Evolutionary conservation across 1,140 invertebrate species (phyloP).

Genomic region (Drosophila biarmipes): DNA sequence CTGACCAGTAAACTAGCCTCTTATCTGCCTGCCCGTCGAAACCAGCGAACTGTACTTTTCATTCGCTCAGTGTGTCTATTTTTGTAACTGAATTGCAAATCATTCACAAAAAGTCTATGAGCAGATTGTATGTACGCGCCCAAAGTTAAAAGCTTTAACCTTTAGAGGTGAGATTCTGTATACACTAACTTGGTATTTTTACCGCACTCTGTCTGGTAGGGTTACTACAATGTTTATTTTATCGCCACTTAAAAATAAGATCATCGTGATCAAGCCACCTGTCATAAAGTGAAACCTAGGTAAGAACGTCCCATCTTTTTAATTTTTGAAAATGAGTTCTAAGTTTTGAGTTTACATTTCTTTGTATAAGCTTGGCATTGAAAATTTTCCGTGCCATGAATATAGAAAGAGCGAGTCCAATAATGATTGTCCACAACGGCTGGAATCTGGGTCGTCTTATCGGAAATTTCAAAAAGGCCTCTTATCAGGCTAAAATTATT

Average conservation of each 20-base stretch:
- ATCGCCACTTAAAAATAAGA: not conserved
- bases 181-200: constrained; percentile 5
- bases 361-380: not conserved
- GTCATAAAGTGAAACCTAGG: not conserved
- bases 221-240: not conserved
- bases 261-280: not conserved
- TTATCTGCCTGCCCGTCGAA: constrained; percentile 19
- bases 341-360: not conserved
- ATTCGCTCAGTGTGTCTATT: constrained; percentile 29
- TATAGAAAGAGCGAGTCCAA: not conserved
- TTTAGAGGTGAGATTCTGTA: constrained; percentile 8
- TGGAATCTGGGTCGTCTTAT: constrained; percentile 29
- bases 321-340: too few species aligned
- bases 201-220: not conserved
- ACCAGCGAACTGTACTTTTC: constrained; percentile 59
- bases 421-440: constrained; percentile 2
- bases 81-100: constrained; percentile 24
- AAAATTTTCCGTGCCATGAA: not conserved
- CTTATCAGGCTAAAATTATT: constrained; percentile 4
- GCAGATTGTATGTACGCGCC: not conserved
- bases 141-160: constrained; percentile 11
- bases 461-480: not conserved
- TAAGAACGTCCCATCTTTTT: too few species aligned
- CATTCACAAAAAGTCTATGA: constrained; percentile 18
- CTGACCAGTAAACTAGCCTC: not conserved